Conservation (phyloP, 1,140 invertebrate genomes). For the Drosophila aff. region DNA sequence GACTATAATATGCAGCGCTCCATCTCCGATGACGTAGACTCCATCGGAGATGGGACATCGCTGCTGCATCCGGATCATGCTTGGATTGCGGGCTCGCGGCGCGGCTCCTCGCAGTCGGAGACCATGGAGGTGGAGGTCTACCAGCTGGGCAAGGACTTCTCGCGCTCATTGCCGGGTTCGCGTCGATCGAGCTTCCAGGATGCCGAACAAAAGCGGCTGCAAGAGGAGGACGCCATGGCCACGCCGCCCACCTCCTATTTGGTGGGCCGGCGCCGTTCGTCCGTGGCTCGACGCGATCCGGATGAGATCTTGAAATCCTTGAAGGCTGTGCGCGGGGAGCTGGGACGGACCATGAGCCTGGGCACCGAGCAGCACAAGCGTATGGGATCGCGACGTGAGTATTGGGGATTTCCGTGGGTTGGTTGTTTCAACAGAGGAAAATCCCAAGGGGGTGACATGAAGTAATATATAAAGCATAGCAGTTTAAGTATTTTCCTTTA, state of each 20-base stretch:
- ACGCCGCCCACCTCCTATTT: conserved; percentile 87
- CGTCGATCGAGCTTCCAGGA: conserved; percentile 93
- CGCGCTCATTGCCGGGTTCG: conserved; percentile 92
- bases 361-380: conserved; percentile 87
- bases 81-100: conserved; percentile 90
- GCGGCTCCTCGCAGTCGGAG: conserved; percentile 94
- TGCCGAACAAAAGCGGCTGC: conserved; percentile 85
- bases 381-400: conserved; percentile 88
- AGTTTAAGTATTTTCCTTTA: too few species aligned
- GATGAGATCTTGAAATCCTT: conserved; percentile 92
- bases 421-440: too few species aligned
- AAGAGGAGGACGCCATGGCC: conserved; percentile 85
- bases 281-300: conserved; percentile 91
- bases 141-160: conserved; percentile 93
- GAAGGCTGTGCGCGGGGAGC: conserved; percentile 92
- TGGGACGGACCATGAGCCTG: conserved; percentile 92
- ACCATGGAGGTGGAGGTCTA: conserved; percentile 94
- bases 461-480: too few species aligned
- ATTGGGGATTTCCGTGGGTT: conserved; percentile 1
- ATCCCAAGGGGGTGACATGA: background rate
- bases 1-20: conserved; percentile 89
- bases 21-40: conserved; percentile 90
- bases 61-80: conserved; percentile 94
- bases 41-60: conserved; percentile 89
- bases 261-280: conserved; percentile 90